Evolutionary conservation across 2,888 invertebrate species (phyloP).

Genomic region (Megalurothrips usitatus): DNA sequence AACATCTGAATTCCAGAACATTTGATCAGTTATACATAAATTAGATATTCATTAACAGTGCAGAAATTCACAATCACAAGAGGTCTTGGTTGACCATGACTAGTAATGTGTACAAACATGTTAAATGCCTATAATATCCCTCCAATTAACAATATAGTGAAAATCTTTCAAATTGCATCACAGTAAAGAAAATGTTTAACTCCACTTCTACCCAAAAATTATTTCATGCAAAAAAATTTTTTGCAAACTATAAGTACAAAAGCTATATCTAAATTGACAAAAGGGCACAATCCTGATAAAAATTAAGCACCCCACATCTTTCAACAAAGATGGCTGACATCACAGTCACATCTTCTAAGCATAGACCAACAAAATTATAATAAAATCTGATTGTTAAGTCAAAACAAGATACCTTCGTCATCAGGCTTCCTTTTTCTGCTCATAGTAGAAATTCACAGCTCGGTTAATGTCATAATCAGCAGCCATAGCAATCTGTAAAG

Average conservation of each 20-base stretch:
- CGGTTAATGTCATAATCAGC: constrained; percentile 57
- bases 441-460: constrained; percentile 55
- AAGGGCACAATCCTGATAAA: background rate
- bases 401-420: background rate
- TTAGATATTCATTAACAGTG: too few relatives aligned
- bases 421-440: background rate
- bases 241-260: background rate
- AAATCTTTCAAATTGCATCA: too few relatives aligned
- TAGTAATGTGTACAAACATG: too few relatives aligned
- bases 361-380: background rate
- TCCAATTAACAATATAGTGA: too few relatives aligned
- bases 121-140: too few relatives aligned
- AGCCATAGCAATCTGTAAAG: constrained; percentile 48
- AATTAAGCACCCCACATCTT: too few relatives aligned
- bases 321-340: too few relatives aligned
- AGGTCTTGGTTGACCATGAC: too few relatives aligned
- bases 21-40: too few relatives aligned
- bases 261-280: background rate
- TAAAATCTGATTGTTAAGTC: background rate
- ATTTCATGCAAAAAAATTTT: constrained; percentile 12
- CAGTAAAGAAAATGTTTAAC: background rate
- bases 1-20: too few relatives aligned
- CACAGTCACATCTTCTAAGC: too few relatives aligned
- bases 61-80: too few relatives aligned
- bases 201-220: background rate